phyloP scores from a whole-genome alignment of 2,797 vertebrate species.

The Anguilla anguilla region DNA sequence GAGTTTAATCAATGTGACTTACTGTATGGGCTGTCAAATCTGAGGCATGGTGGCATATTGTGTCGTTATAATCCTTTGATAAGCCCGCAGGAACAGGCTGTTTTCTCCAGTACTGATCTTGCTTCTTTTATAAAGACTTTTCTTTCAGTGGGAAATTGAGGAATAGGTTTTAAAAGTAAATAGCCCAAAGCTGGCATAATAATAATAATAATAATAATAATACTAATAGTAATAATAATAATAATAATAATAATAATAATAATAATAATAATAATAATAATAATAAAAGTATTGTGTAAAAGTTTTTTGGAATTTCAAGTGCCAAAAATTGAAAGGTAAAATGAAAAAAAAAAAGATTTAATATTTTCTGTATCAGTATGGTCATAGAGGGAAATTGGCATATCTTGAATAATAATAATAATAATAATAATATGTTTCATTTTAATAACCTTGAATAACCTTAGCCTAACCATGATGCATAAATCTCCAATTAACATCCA shows the following conservation, averaged over 20 bases:
- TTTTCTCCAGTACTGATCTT: not conserved
- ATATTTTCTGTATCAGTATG: not conserved
- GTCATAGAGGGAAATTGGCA: not conserved
- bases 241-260: not conserved
- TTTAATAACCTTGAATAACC: not conserved
- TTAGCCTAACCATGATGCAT: constrained; percentile 18
- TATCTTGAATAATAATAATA: not conserved
- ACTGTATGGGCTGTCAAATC: not conserved
- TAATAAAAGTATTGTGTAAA: not conserved
- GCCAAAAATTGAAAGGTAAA: not conserved
- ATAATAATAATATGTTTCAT: constrained; percentile 2
- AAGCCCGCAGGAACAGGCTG: not conserved
- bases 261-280: not conserved
- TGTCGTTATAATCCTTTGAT: not conserved
- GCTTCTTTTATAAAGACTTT: not conserved
- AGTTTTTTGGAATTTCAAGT: not conserved
- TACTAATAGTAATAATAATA: too few relatives aligned
- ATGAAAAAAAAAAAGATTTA: not conserved
- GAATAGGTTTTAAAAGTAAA: not conserved
- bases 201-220: not conserved
- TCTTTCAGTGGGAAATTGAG: not conserved
- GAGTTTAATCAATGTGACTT: not conserved
- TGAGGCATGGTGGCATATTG: not conserved
- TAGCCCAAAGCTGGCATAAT: too few relatives aligned
- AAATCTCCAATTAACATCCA: constrained; percentile 33